phyloP scores from a whole-genome alignment of 2,888 invertebrate genomes.

The Drosophila nigricruria region DNA sequence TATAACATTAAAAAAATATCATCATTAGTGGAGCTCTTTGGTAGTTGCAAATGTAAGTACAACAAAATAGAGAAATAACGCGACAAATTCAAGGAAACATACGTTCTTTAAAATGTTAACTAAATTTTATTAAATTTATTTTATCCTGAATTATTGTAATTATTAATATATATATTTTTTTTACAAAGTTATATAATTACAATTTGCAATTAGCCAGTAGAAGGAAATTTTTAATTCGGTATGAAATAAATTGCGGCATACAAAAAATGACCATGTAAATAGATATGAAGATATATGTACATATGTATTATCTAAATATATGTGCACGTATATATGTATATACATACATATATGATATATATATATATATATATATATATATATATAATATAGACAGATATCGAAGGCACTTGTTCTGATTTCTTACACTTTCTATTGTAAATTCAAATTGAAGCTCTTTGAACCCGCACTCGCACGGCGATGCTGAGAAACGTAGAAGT shows the following conservation, averaged over 20 bases:
- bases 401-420: conserved; percentile 23
- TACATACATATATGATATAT: not conserved
- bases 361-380: conserved; percentile 3
- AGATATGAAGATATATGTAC: conserved; percentile 13
- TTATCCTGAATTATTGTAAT: not conserved
- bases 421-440: conserved; percentile 29
- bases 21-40: not conserved
- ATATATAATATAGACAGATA: no score
- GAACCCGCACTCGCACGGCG: conserved; percentile 36
- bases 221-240: conserved; percentile 13
- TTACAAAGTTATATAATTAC: conserved; percentile 53
- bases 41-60: not conserved
- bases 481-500: conserved; percentile 43
- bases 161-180: not conserved
- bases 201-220: conserved; percentile 31
- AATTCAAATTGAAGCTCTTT: conserved; percentile 45
- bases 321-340: not conserved
- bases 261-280: conserved; percentile 17
- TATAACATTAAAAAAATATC: not conserved
- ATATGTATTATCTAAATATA: conserved; percentile 5
- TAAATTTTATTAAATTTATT: not conserved
- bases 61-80: not conserved
- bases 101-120: not conserved
- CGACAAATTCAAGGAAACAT: not conserved
- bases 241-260: conserved; percentile 12